These are phyloP conservation scores for Caenorhabditis zanzibari DNA, from an alignment of 2,888 invertebrate genomes.

Conservation along the genomic window DNA sequence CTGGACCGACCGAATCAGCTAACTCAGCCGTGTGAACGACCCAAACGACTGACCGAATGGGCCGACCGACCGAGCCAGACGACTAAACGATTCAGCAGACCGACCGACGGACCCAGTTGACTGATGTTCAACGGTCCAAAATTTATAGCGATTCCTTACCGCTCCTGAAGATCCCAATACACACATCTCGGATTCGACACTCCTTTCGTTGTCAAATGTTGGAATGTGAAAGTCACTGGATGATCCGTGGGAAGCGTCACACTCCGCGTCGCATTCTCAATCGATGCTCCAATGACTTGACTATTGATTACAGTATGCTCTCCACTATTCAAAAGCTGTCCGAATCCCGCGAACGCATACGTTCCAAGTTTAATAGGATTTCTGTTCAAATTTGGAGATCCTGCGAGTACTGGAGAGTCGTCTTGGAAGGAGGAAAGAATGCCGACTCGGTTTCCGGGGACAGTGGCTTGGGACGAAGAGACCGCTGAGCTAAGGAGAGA, in stretches of 20 bases:
- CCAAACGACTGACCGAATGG: too few relatives aligned
- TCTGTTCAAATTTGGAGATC: slow-evolving; percentile 61
- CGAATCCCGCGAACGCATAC: slow-evolving; percentile 77
- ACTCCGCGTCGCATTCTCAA: slow-evolving; percentile 77
- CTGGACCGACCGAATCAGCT: too few relatives aligned
- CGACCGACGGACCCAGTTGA: too few relatives aligned
- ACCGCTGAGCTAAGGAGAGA: slow-evolving; percentile 57
- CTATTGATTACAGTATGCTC: slow-evolving; percentile 68
- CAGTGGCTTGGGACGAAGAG: neutral
- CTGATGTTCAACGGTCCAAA: too few relatives aligned
- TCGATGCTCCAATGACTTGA: slow-evolving; percentile 79
- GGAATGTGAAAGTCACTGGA: slow-evolving; percentile 79
- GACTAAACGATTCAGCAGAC: too few relatives aligned
- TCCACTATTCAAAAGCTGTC: slow-evolving; percentile 68
- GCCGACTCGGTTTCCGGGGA: neutral
- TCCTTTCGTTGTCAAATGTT: slow-evolving; percentile 75
- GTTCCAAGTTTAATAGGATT: slow-evolving; percentile 75
- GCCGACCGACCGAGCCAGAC: too few relatives aligned
- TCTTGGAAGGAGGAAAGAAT: slow-evolving; percentile 45
- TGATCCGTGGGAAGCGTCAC: slow-evolving; percentile 71
- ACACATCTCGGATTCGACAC: slow-evolving; percentile 81
- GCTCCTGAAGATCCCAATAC: slow-evolving; percentile 77
- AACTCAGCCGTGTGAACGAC: too few relatives aligned
- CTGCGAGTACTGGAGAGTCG: slow-evolving; percentile 24
- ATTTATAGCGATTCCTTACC: slow-evolving; percentile 41